Base-by-base conservation (phyloP, 1,140 invertebrate genomes). In the Dendrolimus punctatus region DNA sequence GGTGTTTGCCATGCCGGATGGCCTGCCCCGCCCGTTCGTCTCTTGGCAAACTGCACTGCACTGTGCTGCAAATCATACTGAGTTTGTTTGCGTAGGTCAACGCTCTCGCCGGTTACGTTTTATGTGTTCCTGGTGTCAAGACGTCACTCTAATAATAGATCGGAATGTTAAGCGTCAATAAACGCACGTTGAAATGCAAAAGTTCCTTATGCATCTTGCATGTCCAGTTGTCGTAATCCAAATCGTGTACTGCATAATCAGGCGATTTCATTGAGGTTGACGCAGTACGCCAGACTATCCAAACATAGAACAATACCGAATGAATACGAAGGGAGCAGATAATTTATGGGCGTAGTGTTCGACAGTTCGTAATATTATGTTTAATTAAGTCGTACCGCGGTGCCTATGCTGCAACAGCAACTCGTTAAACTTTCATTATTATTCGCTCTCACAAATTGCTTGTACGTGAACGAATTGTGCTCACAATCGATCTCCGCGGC, bases 61-160 rank as follows among this genome's bases (percentile, higher is more conserved):
- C 72, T 71, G 69, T 72, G 75, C 77, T 79, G 80, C 77, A 85
- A 83, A 84, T 84, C 76, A 82, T 80, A 82, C 62, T 69, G 66
- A 76, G 73, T 81, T 80, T 79, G 76, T 83, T 83, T 73, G 82
- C 76, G 73, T 69, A 78, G 83, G 83, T 86, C 80, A 83, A 78
- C 66, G 83, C 72, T 71, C 80, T 73, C 71, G 62, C 56, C 63
- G 64, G 67, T 66, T 70, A 80, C 75, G 75, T 83, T 83, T 78
- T 80, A 85, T 82, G 77, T 83, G 78, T 83, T 83, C 79, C 83
- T 84, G 74, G 75, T 86, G 79, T 82, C 79, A 84, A 75, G 70
- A 75, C 73, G 72, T 80, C 75, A 74, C 70, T 81, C 80, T 85
- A 85, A 80, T 85, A 85, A 84, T 85, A 85, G 80, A 82, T 82